Evolutionary conservation across 30 jellyfish, hydroid and myxozoan genomes (phyloP).

Genomic region (Turritopsis rubra): DNA sequence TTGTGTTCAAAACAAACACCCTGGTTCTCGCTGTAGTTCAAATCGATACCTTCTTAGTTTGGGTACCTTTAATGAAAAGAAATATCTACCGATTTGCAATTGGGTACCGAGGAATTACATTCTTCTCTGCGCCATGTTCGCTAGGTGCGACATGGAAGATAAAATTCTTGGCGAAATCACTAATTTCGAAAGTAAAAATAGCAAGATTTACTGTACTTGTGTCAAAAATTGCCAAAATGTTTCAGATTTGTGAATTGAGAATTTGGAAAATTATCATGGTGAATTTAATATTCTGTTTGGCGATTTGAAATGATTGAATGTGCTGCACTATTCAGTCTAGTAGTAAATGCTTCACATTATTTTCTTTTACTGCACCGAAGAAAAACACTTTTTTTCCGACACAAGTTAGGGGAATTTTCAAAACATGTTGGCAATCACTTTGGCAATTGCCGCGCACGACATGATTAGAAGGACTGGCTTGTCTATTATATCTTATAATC

Average conservation of each 20-base stretch:
- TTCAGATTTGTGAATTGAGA: not conserved
- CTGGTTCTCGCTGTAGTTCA: not conserved
- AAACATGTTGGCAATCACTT: no score
- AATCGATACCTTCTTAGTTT: not conserved
- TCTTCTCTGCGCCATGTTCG: not conserved
- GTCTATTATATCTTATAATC: no score
- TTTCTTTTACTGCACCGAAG: no score
- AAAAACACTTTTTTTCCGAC: no score
- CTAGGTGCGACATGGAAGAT: not conserved
- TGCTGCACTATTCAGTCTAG: no score
- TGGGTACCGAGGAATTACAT: not conserved
- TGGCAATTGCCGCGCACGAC: no score
- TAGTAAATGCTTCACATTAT: no score
- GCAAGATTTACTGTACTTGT: not conserved
- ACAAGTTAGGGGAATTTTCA: no score
- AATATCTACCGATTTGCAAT: not conserved
- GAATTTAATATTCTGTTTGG: not conserved
- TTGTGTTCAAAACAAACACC: not conserved
- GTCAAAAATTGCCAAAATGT: not conserved
- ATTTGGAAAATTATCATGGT: not conserved
- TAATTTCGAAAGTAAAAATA: no score
- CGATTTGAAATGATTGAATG: not conserved
- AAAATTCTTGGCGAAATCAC: no score
- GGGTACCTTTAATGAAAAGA: not conserved
- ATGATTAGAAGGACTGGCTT: no score